Base-by-base conservation (phyloP, 2,113 vertebrate genomes). In the Myrmophylax atrothorax region DNA sequence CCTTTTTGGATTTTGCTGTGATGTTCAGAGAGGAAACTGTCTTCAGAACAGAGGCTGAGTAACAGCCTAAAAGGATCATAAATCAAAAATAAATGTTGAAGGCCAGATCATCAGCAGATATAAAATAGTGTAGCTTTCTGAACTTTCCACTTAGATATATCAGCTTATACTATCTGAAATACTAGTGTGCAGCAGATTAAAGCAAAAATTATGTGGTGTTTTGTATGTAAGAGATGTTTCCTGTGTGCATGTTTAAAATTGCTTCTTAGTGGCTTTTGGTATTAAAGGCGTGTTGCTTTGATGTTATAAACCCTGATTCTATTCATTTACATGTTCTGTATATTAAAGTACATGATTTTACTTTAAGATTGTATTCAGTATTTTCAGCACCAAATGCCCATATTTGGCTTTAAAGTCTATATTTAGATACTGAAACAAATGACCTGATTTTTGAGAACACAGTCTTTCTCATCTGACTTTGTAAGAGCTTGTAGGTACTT, bases 381-480 rank as follows among this genome's bases (percentile, higher is more conserved):
- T 93, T 87, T 85, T 93, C 11, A 47, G 53, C 44, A 55, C 9
- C 10, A 40, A 83, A 81, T 82, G 24, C 33, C 40, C 13, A 3
- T 80, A 53, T 53, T 79, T 91, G 66, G 8, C 74, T 87, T 90
- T 46, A 37, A 76, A 79, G 55, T 83, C 63, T 90, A 13, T 58
- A 55, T 89, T 94, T 90, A 90, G 23, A 9, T 59, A 31, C 60
- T 77, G 52, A 92, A 94, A 67, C 80, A 90, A 84, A 44, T 89
- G 29, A 75, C 68, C 86, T 84, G n/a, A 75, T 87, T 93, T 95
- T 93, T 92, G 64, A 87, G 80, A 88, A 52, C 5, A 1, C 18
- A 18, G 6, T 47, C 14, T 76, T 84, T 92, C 14, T 80, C 25
- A 44, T 86, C 20, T 86, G 59, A 74, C 72, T 86, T 93, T 84